These are phyloP conservation scores for Vannuccia rotundouncinata DNA, from an alignment of 2,888 invertebrate genomes.

Conservation along the genomic window DNA sequence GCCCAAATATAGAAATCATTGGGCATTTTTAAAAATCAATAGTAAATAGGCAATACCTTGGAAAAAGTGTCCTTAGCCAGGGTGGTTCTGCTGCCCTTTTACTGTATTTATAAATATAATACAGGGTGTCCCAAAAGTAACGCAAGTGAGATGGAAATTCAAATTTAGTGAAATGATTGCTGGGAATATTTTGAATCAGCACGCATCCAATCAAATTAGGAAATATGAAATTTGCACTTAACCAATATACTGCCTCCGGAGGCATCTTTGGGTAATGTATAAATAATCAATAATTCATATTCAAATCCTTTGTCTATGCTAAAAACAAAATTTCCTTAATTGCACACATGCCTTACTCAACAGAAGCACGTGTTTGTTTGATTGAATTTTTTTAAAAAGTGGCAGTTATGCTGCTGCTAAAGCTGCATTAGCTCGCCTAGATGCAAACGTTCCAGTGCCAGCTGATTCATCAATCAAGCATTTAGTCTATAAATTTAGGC, in stretches of 20 bases:
- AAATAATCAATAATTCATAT: slow-evolving; percentile 26
- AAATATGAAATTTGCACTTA: slow-evolving; percentile 23
- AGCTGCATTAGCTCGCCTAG: slow-evolving; percentile 20
- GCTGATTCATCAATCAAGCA: slow-evolving; percentile 24
- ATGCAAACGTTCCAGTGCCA: slow-evolving; percentile 23
- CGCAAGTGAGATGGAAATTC: slow-evolving; percentile 26
- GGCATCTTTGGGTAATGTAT: slow-evolving; percentile 12
- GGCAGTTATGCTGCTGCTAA: slow-evolving; percentile 26
- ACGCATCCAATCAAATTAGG: slow-evolving; percentile 21
- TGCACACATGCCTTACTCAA: slow-evolving; percentile 26
- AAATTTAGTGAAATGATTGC: slow-evolving; percentile 18
- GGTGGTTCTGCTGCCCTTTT: no score
- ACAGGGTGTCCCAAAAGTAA: slow-evolving; percentile 26
- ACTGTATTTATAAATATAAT: no score
- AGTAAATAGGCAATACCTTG: no score
- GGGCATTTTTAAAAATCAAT: no score
- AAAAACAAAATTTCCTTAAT: slow-evolving; percentile 13
- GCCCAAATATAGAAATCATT: no score
- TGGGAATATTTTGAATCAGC: slow-evolving; percentile 11
- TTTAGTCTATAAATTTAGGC: slow-evolving; percentile 23
- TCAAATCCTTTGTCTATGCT: slow-evolving; percentile 23
- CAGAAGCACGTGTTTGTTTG: slow-evolving; percentile 19
- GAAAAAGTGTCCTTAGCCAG: no score
- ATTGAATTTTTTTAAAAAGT: slow-evolving; percentile 23
- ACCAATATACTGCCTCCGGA: slow-evolving; percentile 4